Conservation (phyloP, 1,140 invertebrate species). For the Elymnias hypermnestra region DNA sequence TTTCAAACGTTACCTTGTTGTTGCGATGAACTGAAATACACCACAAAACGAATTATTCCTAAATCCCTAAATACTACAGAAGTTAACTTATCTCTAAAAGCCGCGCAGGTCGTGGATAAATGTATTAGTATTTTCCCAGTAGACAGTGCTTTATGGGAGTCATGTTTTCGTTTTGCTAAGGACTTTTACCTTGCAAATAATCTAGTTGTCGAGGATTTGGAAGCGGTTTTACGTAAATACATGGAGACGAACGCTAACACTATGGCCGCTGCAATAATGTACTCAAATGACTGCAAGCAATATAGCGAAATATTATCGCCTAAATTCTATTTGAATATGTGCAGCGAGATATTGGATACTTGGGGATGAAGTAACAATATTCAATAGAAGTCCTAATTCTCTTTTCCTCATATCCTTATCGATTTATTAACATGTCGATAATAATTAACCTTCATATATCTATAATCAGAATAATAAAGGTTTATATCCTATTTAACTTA, state of each 20-base stretch:
- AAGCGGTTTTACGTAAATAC: slow-evolving; percentile 53
- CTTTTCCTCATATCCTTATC: neutral
- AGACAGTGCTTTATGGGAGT: slow-evolving; percentile 54
- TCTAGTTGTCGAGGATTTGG: slow-evolving; percentile 45
- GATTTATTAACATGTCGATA: neutral
- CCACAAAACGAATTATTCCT: slow-evolving; percentile 25
- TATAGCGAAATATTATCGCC: slow-evolving; percentile 56
- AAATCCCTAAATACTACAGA: slow-evolving; percentile 14
- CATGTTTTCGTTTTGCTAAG: slow-evolving; percentile 51
- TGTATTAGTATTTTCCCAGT: slow-evolving; percentile 57
- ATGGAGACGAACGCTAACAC: slow-evolving; percentile 56
- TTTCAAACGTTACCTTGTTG: slow-evolving; percentile 50
- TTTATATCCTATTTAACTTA: too few species aligned
- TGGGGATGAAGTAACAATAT: slow-evolving; percentile 41
- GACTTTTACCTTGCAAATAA: slow-evolving; percentile 58
- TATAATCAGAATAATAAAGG: too few species aligned
- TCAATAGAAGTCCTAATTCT: neutral
- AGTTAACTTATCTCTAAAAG: slow-evolving; percentile 36
- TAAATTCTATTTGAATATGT: slow-evolving; percentile 65
- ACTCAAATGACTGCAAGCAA: slow-evolving; percentile 56
- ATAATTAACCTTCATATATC: too few species aligned
- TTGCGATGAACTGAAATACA: slow-evolving; percentile 53
- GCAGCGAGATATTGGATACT: slow-evolving; percentile 56
- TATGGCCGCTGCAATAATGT: slow-evolving; percentile 62
- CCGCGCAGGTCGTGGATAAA: slow-evolving; percentile 52